Evolutionary conservation across 2,113 vertebrate species (phyloP).

Genomic region (Panthera uncia): DNA sequence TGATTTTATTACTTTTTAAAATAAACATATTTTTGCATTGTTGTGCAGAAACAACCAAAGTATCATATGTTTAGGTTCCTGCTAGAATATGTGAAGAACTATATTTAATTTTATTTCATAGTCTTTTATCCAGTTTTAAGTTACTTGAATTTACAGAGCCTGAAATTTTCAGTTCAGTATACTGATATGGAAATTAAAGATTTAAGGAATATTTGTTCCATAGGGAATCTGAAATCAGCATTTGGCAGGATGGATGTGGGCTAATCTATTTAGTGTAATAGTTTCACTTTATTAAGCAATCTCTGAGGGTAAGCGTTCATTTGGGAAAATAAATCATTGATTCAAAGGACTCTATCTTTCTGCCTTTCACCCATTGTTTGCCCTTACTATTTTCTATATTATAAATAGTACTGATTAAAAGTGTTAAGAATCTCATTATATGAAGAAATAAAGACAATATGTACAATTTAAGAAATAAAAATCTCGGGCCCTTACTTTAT

Average conservation of each 20-base stretch:
- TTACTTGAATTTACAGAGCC: neutral
- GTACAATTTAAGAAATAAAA: conserved; percentile 1
- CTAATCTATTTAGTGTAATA: conserved; percentile 35
- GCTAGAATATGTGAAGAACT: conserved; percentile 3
- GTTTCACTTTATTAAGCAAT: neutral
- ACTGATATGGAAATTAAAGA: conserved; percentile 14
- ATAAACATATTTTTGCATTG: neutral
- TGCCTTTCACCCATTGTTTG: neutral
- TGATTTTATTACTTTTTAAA: conserved; percentile 28
- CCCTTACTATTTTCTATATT: neutral
- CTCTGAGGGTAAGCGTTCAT: neutral
- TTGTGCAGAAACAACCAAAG: neutral
- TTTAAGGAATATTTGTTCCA: conserved; percentile 25
- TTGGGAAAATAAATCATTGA: conserved; percentile 30
- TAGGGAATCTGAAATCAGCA: neutral
- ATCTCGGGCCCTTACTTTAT: neutral
- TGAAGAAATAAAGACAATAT: conserved; percentile 44
- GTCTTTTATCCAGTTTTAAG: neutral
- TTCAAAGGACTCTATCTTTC: neutral
- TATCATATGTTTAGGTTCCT: neutral
- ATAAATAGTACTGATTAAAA: conserved; percentile 31
- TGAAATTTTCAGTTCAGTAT: neutral
- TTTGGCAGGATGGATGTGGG: neutral
- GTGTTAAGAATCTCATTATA: neutral
- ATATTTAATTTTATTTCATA: conserved; percentile 24